These are phyloP conservation scores for Siniperca obscura DNA, from an alignment of 2,797 vertebrate species.

Conservation along the genomic window DNA sequence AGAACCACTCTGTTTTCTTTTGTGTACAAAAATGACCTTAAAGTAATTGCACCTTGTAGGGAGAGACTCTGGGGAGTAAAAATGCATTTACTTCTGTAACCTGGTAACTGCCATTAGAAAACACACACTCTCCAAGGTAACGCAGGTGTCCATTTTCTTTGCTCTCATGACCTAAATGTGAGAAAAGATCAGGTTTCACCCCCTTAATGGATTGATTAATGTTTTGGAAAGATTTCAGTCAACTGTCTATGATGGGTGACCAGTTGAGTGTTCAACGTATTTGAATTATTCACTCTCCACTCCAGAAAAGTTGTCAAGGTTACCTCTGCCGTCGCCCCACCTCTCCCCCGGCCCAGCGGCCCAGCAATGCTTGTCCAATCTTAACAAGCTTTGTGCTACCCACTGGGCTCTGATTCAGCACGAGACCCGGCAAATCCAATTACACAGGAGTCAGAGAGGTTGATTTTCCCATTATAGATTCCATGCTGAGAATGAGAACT, in stretches of 20 bases:
- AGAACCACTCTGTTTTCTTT: background rate
- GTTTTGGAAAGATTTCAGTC: constrained; percentile 50
- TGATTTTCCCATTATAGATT: constrained; percentile 90
- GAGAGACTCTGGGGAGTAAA: constrained; percentile 24
- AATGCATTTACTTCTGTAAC: constrained; percentile 65
- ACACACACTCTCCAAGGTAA: constrained; percentile 47
- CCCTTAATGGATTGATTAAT: constrained; percentile 60
- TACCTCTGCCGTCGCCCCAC: constrained; percentile 75
- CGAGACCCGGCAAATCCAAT: constrained; percentile 91
- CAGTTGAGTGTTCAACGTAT: constrained; percentile 61
- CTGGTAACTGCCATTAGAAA: constrained; percentile 66
- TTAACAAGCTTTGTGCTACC: constrained; percentile 91
- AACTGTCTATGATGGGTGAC: constrained; percentile 43
- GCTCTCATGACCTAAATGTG: constrained; percentile 52
- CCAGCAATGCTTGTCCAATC: constrained; percentile 89
- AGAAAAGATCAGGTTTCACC: constrained; percentile 62
- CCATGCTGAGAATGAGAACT: constrained; percentile 85
- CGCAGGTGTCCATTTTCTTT: constrained; percentile 72
- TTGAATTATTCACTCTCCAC: constrained; percentile 75
- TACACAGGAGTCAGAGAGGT: constrained; percentile 89
- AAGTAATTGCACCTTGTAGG: background rate
- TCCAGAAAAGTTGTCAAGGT: constrained; percentile 84
- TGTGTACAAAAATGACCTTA: background rate
- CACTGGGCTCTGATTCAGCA: constrained; percentile 89
- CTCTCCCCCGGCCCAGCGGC: constrained; percentile 66